Evolutionary conservation across 2,888 invertebrate genomes (phyloP), one percentile per base, ranked within the genome.

Genomic region (Pseudococcus viburni): DNA sequence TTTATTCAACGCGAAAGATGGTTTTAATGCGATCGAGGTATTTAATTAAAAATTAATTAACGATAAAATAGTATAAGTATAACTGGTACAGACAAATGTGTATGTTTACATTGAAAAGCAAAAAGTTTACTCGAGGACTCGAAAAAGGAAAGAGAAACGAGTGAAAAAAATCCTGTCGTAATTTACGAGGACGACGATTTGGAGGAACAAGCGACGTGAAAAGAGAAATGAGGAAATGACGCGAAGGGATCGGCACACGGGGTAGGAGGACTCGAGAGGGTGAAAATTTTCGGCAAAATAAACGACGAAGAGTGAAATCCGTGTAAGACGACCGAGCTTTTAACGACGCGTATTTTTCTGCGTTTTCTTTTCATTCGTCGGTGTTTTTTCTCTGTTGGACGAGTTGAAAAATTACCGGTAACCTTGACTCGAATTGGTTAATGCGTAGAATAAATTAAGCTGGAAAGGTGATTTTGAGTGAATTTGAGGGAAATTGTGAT

Each of bases 11-110:
- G 73, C 64, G 6, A 73, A 17, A 73, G 33, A 73, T 33, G 33
- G 73, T 33, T 33, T 73, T 73, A 73, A 73, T 73, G 6, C 33
- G 73, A 73, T 64, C 73, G 73, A 73, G 33, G 73, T 73, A 73
- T 73, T 73, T 73, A 73, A 73, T 73, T 73, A 22, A 64, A 64
- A 64, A 73, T 73, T 73, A 73, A 73, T 73, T 73, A 73, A 73
- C 68, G 26, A 42, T 42, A 42, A 42, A 42, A 42, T 42, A 42
- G 2, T 0, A n/a, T 6, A 26, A 26, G 15, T 33, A 33, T 73
- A 73, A 6, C 17, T n/a, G 55, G 15, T 15, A 15, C 12, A 15
- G 15, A 59, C 59, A 59, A n/a, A n/a, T 59, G n/a, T 17, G 59
- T 33, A 33, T 59, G 51, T 59, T 59, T 59, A 59, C 59, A 59